Conservation (phyloP, 2,888 invertebrate species). For the Drosophila monieri region DNA sequence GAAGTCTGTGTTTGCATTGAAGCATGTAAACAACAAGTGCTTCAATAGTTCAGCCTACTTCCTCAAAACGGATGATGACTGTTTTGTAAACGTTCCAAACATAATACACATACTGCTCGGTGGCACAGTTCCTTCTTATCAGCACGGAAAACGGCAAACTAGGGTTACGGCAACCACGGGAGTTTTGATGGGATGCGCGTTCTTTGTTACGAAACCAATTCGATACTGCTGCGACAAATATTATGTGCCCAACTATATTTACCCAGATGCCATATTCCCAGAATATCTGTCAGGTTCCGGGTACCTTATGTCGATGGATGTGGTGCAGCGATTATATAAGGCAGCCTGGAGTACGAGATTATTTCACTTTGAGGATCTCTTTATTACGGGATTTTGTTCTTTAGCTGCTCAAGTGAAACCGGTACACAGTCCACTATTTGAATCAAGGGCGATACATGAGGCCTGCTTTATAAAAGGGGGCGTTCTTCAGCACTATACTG, state of each 20-base stretch:
- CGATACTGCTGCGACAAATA: constrained; percentile 86
- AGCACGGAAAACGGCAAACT: constrained; percentile 59
- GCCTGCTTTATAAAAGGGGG: background rate
- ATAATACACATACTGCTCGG: constrained; percentile 85
- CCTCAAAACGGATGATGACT: constrained; percentile 94
- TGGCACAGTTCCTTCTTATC: constrained; percentile 83
- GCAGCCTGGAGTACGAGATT: constrained; percentile 88
- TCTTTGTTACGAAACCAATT: constrained; percentile 89
- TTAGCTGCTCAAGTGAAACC: constrained; percentile 86
- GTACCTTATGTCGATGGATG: constrained; percentile 89
- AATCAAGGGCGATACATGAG: background rate
- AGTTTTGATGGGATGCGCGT: constrained; percentile 90
- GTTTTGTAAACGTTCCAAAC: constrained; percentile 91
- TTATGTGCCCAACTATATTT: constrained; percentile 93
- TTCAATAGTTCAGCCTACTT: constrained; percentile 86
- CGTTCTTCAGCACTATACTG: background rate
- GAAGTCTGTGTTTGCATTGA: constrained; percentile 93
- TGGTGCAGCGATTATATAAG: constrained; percentile 87
- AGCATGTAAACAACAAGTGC: constrained; percentile 91
- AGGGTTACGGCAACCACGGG: constrained; percentile 83
- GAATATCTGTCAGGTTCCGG: constrained; percentile 92
- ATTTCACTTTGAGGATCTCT: constrained; percentile 91
- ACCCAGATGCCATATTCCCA: constrained; percentile 89
- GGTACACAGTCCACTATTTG: constrained; percentile 87
- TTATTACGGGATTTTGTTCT: constrained; percentile 90